These are phyloP conservation scores for Eulemur rubriventer DNA, from an alignment of 2,797 vertebrate genomes.

Conservation along the genomic window DNA sequence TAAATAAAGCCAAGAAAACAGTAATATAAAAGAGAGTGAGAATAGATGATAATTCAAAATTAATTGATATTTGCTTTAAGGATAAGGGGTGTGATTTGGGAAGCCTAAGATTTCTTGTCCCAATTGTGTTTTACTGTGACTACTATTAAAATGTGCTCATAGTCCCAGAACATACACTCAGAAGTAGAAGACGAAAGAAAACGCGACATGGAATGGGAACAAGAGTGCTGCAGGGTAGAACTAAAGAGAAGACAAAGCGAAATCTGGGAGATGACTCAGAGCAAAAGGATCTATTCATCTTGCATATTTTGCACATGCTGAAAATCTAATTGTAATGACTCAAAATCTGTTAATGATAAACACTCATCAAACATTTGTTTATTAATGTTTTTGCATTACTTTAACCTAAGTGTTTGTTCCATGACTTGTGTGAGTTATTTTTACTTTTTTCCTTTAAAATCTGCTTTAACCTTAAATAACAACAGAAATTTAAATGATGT, in stretches of 20 bases:
- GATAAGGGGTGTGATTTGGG: background rate
- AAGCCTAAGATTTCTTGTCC: background rate
- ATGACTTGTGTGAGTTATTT: background rate
- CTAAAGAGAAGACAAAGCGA: background rate
- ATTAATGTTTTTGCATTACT: background rate
- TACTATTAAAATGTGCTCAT: background rate
- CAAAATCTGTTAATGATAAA: background rate
- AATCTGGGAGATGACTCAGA: background rate
- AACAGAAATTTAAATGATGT: conserved; percentile 7
- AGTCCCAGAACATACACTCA: background rate
- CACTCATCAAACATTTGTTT: background rate
- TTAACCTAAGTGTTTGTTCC: conserved; percentile 6
- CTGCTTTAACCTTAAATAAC: background rate
- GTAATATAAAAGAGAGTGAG: background rate
- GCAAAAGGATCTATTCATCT: background rate
- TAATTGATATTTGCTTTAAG: conserved; percentile 9
- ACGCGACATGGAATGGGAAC: background rate
- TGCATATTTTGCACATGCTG: background rate
- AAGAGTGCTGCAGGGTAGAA: background rate
- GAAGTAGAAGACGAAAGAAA: background rate
- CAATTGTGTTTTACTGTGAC: background rate
- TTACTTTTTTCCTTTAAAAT: conserved; percentile 4
- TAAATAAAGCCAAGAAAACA: background rate
- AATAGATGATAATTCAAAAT: background rate
- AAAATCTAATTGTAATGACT: background rate